Percentiles rank a stretch among this genome's conserved stretches.
Conservation (phyloP, 1,140 invertebrate genomes). For the Sesamia nonagrioides region DNA sequence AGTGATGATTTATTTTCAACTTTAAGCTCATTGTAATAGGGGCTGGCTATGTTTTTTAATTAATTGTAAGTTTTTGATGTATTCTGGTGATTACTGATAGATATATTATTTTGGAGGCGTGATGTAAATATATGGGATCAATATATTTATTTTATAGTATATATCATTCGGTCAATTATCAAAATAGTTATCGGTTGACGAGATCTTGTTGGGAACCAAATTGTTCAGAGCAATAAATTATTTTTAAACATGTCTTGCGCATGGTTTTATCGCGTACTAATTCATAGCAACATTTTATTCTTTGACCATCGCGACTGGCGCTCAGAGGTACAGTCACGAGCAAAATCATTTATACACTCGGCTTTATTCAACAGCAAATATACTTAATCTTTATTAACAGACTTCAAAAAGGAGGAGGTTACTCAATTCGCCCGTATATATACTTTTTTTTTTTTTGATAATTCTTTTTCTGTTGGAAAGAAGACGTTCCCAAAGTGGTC, state of each 20-base stretch:
- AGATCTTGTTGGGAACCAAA: slow-evolving; percentile 22
- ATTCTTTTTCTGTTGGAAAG: no score
- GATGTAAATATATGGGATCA: slow-evolving; percentile 48
- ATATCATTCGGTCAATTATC: slow-evolving; percentile 36
- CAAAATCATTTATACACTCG: no score
- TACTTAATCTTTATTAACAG: no score
- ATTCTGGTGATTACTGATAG: slow-evolving; percentile 52
- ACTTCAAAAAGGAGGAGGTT: no score
- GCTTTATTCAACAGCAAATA: no score
- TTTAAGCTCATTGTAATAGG: slow-evolving; percentile 29
- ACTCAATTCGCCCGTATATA: no score
- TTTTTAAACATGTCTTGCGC: not conserved
- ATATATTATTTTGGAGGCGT: slow-evolving; percentile 55
- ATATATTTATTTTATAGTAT: slow-evolving; percentile 40
- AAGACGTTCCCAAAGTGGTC: no score
- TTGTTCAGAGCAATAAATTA: not conserved
- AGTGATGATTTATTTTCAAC: slow-evolving; percentile 40
- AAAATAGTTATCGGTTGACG: slow-evolving; percentile 28
- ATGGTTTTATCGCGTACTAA: not conserved
- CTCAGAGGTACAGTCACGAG: no score
- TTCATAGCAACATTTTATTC: no score
- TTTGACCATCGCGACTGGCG: no score
- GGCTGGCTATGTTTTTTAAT: slow-evolving; percentile 39
- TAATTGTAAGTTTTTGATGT: slow-evolving; percentile 51
- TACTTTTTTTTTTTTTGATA: no score